Evolutionary conservation across 1,140 invertebrate genomes (phyloP).

Genomic region (Macrobrachium nipponense): DNA sequence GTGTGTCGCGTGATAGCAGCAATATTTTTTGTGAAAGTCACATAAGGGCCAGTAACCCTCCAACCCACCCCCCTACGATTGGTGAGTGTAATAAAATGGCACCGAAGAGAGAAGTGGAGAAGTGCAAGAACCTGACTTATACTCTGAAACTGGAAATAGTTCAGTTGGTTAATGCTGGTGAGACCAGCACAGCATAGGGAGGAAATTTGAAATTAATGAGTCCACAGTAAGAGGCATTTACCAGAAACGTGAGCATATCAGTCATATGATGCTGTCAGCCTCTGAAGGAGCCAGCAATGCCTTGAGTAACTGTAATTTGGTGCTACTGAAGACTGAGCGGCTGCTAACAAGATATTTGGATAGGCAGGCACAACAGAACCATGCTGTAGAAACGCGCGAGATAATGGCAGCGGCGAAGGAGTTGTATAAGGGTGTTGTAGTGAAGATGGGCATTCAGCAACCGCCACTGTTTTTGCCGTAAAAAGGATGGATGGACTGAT

Average conservation of each 20-base stretch:
- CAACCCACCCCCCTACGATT: no score
- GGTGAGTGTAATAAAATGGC: neutral
- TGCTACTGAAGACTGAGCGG: no score
- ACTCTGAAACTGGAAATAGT: constrained; percentile 7
- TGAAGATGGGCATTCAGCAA: neutral
- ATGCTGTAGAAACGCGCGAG: neutral
- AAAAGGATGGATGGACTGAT: constrained; percentile 1
- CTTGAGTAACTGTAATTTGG: no score
- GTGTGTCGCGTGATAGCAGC: no score
- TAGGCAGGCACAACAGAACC: no score
- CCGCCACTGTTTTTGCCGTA: neutral
- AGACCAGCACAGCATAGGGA: neutral
- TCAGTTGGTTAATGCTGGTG: neutral
- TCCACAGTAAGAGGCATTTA: no score
- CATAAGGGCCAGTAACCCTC: no score
- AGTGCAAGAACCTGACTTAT: constrained; percentile 10
- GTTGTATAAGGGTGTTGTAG: neutral
- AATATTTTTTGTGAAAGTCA: no score
- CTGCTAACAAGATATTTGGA: no score
- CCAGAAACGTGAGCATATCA: no score
- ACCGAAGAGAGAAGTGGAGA: neutral
- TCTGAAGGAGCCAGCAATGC: no score
- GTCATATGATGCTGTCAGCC: no score
- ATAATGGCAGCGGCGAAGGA: constrained; percentile 15
- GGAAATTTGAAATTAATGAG: neutral